Evolutionary conservation across 2,888 invertebrate species (phyloP).

Genomic region (Cephalotes varians): DNA sequence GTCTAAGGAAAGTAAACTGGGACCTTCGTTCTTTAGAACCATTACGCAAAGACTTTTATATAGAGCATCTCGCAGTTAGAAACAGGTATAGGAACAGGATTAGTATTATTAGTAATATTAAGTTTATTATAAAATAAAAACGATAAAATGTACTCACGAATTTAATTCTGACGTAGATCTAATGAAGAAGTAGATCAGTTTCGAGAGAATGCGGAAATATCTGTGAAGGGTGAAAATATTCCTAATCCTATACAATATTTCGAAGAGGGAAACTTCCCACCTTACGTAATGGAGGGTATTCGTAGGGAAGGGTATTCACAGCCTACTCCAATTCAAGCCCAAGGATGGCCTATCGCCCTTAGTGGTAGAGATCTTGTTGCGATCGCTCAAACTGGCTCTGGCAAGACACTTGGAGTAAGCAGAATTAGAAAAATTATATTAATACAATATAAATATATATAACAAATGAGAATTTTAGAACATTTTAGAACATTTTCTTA

Average conservation of each 20-base stretch:
- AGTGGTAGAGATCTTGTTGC: constrained; percentile 89
- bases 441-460: constrained; percentile 6
- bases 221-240: constrained; percentile 82
- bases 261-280: constrained; percentile 83
- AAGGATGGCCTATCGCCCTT: constrained; percentile 90
- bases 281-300: constrained; percentile 81
- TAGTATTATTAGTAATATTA: background rate
- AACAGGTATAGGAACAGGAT: no score
- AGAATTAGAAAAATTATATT: constrained; percentile 25
- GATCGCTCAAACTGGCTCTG: constrained; percentile 89
- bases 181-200: constrained; percentile 80
- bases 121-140: background rate
- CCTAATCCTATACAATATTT: constrained; percentile 83
- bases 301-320: constrained; percentile 86
- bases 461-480: constrained; percentile 31
- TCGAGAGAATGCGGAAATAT: constrained; percentile 80
- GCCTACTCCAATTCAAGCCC: constrained; percentile 90
- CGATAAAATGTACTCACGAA: background rate
- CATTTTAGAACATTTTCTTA: background rate
- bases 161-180: constrained; percentile 69
- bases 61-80: constrained; percentile 89
- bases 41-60: constrained; percentile 93
- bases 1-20: constrained; percentile 87
- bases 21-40: constrained; percentile 88
- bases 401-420: constrained; percentile 87